Base-by-base conservation (phyloP, 2,797 vertebrate genomes). In the Sebastes elongatus region DNA sequence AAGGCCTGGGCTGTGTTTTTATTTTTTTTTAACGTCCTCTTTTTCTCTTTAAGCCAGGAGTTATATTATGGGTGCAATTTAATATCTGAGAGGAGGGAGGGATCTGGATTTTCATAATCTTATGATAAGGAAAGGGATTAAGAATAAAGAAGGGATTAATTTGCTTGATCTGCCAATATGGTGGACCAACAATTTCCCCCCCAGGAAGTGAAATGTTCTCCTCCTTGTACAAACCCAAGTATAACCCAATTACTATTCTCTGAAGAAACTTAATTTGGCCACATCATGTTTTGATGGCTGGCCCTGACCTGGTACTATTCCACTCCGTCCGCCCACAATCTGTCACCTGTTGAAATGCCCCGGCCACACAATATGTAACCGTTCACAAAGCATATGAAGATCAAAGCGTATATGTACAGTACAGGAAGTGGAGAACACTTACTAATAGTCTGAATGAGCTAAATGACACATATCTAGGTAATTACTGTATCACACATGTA, bases 101-200 rank as follows among this genome's bases (percentile, higher is more conserved):
- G 93, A 96, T 95, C 92, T 95, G 94, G 93, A 94, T 92, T 91
- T 93, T 96, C 87, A 94, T 97, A 96, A 96, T 97, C 94, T 94
- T 95, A 93, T 95, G 95, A 96, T 94, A 94, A 94, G 94, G 87
- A 95, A 93, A 92, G 88, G 96, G 96, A 96, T 97, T 96, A 96
- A 94, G 87, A 95, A 94, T 92, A 94, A 95, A 94, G 92, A 94
- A 93, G 93, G 96, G 95, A 97, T 97, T 97, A 96, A 96, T 97
- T 97, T 94, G 71, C 95, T 92, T 94, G 92, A 95, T 97, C 96
- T 95, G 91, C 95, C 95, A 96, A 94, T 96, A 95, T 94, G 89
- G 94, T 93, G 92, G 93, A 95, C 87, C 92, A 94, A 97, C 94
- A 95, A 94, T 92, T 95, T 86, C 74, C 94, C 94, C 85, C 88